Evolutionary conservation across 2,888 invertebrate genomes (phyloP).

Genomic region (Panopea generosa): DNA sequence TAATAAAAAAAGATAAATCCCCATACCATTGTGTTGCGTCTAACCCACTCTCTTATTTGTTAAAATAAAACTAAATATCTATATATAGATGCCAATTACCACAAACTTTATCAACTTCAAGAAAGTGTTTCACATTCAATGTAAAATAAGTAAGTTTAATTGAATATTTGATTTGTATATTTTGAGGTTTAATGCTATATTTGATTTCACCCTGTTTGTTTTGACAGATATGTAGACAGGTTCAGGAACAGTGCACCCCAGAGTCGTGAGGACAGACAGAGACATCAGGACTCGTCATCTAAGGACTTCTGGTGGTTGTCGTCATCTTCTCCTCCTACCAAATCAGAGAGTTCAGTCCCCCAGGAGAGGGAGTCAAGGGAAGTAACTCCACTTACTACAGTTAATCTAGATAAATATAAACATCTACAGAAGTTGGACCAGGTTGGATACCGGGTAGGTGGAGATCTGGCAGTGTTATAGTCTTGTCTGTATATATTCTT

Average conservation of each 20-base stretch:
- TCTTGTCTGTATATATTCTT: no score
- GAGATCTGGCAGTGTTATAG: conserved; percentile 11
- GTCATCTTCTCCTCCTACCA: conserved; percentile 16
- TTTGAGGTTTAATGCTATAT: no score
- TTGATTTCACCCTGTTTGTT: no score
- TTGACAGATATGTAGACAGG: conserved; percentile 77
- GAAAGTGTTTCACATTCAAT: no score
- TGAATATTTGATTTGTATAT: no score
- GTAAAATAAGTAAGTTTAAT: no score
- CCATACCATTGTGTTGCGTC: no score
- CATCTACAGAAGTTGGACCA: conserved; percentile 2
- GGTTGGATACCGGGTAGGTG: conserved; percentile 24
- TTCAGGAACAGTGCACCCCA: conserved; percentile 79
- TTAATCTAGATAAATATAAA: conserved; percentile 47
- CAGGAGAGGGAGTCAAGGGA: not conserved
- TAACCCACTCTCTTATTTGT: no score
- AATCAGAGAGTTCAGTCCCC: not conserved
- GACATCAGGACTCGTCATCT: conserved; percentile 35
- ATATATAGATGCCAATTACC: no score
- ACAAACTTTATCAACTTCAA: no score
- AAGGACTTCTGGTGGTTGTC: conserved; percentile 82
- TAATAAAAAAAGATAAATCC: no score
- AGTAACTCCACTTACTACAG: conserved; percentile 41
- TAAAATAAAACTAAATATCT: no score
- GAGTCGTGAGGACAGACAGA: conserved; percentile 77